These are phyloP conservation scores for Psittacula cyanocephala DNA, from an alignment of 2,113 vertebrate species.

Conservation along the genomic window DNA sequence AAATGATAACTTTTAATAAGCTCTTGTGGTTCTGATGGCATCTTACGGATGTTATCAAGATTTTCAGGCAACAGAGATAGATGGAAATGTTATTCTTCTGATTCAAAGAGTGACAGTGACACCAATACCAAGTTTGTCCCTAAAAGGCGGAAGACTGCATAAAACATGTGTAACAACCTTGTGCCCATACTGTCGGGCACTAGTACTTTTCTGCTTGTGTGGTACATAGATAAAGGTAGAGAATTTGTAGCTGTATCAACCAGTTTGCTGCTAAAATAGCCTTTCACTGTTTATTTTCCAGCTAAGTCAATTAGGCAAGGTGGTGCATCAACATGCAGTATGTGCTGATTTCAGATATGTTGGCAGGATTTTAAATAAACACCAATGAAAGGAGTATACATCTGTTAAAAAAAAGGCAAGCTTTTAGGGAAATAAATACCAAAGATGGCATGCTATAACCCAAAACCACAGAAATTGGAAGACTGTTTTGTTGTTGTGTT, in stretches of 20 bases:
- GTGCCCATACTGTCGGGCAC: not conserved
- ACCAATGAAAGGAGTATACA: slow-evolving; percentile 5
- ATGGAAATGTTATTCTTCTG: not conserved
- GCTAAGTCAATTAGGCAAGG: slow-evolving; percentile 64
- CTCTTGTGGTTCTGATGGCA: not conserved
- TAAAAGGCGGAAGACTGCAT: not conserved
- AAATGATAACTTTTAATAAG: not conserved
- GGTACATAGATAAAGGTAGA: slow-evolving; percentile 64
- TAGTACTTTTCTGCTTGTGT: slow-evolving; percentile 34
- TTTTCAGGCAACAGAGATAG: not conserved
- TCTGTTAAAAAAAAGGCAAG: not conserved
- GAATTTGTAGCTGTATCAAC: slow-evolving; percentile 58
- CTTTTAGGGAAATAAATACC: slow-evolving; percentile 49
- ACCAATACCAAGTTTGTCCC: not conserved
- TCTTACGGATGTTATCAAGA: not conserved
- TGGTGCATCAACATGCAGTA: slow-evolving; percentile 31
- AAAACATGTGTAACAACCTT: slow-evolving; percentile 32
- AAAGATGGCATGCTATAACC: not conserved
- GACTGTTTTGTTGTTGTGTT: not conserved
- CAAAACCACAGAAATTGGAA: slow-evolving; percentile 26
- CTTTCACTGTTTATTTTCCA: slow-evolving; percentile 66
- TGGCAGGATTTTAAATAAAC: slow-evolving; percentile 47
- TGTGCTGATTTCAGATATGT: slow-evolving; percentile 33
- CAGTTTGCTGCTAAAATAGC: slow-evolving; percentile 59
- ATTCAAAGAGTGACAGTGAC: not conserved